Conservation (phyloP, 2,113 vertebrate genomes). For the Atlantisia rogersi region DNA sequence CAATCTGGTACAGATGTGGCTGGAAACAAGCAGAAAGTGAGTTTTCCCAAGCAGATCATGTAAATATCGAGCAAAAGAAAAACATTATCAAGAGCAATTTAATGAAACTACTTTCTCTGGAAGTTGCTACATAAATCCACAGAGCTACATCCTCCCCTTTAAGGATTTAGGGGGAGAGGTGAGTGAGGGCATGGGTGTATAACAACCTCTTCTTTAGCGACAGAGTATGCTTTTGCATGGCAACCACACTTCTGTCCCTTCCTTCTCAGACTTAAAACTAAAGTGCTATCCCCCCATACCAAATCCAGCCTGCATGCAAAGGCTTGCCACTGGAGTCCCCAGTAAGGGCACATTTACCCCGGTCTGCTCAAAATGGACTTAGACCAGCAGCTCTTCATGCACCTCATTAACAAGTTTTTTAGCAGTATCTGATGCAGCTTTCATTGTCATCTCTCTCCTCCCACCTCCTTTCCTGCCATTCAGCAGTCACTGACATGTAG, state of each 20-base stretch:
- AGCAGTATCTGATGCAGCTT: not conserved
- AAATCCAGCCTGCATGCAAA: not conserved
- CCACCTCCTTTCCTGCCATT: not conserved
- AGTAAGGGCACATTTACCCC: not conserved
- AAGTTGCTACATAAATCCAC: not conserved
- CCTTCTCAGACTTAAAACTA: not conserved
- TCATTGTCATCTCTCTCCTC: not conserved
- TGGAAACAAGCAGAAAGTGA: conserved; percentile 70
- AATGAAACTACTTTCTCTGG: not conserved
- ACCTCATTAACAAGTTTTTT: not conserved
- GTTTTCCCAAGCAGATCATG: conserved; percentile 29
- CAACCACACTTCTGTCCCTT: not conserved
- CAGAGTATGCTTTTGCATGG: not conserved
- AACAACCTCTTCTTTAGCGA: not conserved
- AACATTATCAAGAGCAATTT: not conserved
- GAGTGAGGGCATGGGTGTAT: not conserved
- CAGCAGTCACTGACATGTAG: not conserved
- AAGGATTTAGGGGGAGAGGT: not conserved
- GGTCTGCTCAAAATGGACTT: not conserved
- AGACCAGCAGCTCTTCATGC: not conserved
- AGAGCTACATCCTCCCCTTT: not conserved
- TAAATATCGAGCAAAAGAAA: not conserved
- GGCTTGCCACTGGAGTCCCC: not conserved
- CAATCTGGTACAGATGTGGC: conserved; percentile 68
- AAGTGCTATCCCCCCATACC: not conserved